Conservation (phyloP, 2,888 invertebrate species). For the Lasioglossum leucozonium region DNA sequence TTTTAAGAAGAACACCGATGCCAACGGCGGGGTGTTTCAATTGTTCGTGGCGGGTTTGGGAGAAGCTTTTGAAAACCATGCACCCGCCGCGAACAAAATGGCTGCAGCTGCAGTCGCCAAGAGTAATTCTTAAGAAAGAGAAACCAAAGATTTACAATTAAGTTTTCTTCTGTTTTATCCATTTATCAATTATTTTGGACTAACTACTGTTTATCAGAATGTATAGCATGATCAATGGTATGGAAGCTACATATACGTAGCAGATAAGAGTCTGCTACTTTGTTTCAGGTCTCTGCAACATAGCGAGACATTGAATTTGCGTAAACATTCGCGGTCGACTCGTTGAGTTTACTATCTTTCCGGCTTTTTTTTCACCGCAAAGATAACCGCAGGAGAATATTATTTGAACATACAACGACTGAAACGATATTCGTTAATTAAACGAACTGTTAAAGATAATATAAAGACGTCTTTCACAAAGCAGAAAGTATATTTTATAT, state of each 20-base stretch:
- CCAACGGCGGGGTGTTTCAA: constrained; percentile 80
- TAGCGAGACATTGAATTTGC: background rate
- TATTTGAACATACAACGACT: constrained; percentile 9
- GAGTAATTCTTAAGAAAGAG: constrained; percentile 28
- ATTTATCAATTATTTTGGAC: background rate
- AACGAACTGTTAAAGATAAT: constrained; percentile 13
- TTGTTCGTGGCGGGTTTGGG: constrained; percentile 84
- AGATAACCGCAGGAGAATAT: background rate
- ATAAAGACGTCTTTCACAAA: background rate
- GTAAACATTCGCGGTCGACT: background rate
- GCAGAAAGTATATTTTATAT: background rate
- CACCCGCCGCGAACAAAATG: constrained; percentile 53
- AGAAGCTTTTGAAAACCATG: constrained; percentile 86
- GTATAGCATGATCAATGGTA: background rate
- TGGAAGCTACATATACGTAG: too few relatives aligned
- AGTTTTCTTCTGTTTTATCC: background rate
- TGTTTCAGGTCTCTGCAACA: background rate
- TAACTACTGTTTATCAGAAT: background rate
- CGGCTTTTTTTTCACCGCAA: background rate
- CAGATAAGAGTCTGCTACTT: background rate
- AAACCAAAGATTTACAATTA: constrained; percentile 20
- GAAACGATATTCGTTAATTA: constrained; percentile 7
- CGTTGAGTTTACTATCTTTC: background rate
- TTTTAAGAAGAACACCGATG: constrained; percentile 91
- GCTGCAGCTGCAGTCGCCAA: constrained; percentile 41